Evolutionary conservation across 2,797 vertebrate genomes (phyloP), one percentile per base, ranked within the genome.

Genomic region (Triplophysa bombifrons): DNA sequence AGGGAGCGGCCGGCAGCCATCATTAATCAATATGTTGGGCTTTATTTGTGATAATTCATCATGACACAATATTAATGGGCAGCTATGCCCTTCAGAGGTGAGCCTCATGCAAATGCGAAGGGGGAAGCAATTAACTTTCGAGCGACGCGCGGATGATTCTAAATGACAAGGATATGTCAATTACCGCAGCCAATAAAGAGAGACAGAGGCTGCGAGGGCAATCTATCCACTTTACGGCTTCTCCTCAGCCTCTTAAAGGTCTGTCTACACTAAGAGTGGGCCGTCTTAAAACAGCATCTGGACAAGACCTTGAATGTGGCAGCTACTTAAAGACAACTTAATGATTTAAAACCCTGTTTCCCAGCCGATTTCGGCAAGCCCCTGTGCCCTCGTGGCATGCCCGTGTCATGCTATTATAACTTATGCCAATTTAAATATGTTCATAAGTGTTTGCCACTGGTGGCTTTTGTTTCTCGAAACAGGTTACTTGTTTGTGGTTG

Each of bases 21-120:
- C 95, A 94, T 95, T 96, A 96, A 95, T 93, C 93, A 94, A 94
- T 94, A 93, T 94, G 95, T 93, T 94, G 91, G 91, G 93, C 94
- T 95, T 96, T 96, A 95, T 96, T 96, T 95, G 94, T 95, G 92
- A 94, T 94, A 96, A 97, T 98, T 96, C 93, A 97, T 97, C 96
- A 95, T 94, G 94, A 95, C 95, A 94, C 90, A 92, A 94, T 95
- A 95, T 96, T 96, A 97, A 97, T 94, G 94, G 94, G 94, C 92
- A 93, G 94, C 92, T 91, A 92, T 94, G 95, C 92, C 94, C 95
- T 96, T 96, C 94, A 96, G 92, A 95, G 94, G 93, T 94, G 94
- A 95, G 93, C 94, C 94, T 95, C 94, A 95, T 95, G 94, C 94
- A 96, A 95, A 96, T 94, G 94, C 83, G 95, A 94, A 93, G 90